Evolutionary conservation across 1,140 invertebrate species (phyloP), one percentile per base, ranked within the genome.

Genomic region (Armadillidium nasatum): DNA sequence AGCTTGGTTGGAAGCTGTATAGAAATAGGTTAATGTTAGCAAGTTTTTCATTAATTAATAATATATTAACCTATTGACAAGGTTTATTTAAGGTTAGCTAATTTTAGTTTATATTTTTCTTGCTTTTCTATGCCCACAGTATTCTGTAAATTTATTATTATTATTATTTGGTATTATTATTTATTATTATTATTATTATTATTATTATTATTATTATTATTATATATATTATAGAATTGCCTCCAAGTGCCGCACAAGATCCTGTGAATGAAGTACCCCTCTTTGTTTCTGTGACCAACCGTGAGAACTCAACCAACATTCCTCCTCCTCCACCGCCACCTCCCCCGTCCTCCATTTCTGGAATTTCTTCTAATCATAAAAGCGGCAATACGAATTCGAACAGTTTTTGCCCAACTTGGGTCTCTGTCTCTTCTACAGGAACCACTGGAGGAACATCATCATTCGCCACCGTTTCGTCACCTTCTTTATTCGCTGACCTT

Each of bases 231-330:
- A 15, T 81, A 88, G 95, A 97, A 83, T 83, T 97, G 21, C 93
- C 94, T 0, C 90, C 94, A 1, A 95, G 93, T 82, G 93, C 92
- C 0, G 93, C 92, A 7, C 89, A 90, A 75, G 91, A 93, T 81
- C 90, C 92, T 11, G 33, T 73, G 68, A 69, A 23, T 69, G 66
- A 67, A 60, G 21, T 50, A 69, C 72, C 21, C 74, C 76, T 44
- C 44, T 72, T 23, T 74, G 69, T 44, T 73, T 33, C 33, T n/a
- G 71, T 15, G 19, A 33, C 10, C 10, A 13, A 85, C 60, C 85
- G 85, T 75, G 77, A 86, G 44, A 84, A 86, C 44, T 86, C 85
- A 70, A 78, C 73, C 72, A 84, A 83, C 4, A 80, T 60, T 60
- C 84, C 2, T 81, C 84, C n/a, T 66, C 77, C 11, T 73, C 81